Conservation (phyloP, 2,113 vertebrate genomes). For the Tupaia chinensis region DNA sequence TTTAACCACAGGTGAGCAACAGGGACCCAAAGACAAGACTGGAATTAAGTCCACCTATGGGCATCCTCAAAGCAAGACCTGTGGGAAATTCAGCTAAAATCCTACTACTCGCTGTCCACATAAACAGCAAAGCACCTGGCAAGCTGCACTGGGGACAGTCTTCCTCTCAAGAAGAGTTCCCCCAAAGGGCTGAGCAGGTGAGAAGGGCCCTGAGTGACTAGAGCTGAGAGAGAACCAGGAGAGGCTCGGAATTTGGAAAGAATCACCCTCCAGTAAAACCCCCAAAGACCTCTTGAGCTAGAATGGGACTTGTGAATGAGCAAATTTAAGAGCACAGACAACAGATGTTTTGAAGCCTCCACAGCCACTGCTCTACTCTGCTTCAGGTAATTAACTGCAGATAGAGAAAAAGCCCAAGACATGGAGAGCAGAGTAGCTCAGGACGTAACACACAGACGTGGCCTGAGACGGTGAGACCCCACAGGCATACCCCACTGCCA, state of each 20-base stretch:
- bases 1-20: neutral
- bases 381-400: neutral
- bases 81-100: neutral
- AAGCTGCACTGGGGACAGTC: neutral
- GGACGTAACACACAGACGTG: neutral
- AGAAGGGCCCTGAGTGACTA: neutral
- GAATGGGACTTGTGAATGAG: neutral
- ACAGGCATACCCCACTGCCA: neutral
- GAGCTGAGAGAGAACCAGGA: neutral
- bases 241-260: neutral
- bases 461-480: neutral
- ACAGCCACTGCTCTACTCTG: neutral
- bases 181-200: neutral
- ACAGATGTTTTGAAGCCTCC: slow-evolving; percentile 10
- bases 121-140: neutral
- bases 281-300: neutral
- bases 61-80: neutral
- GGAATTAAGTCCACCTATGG: neutral
- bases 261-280: neutral
- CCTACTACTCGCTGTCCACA: neutral
- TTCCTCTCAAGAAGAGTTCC: neutral
- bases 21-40: neutral
- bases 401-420: neutral
- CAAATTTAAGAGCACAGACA: neutral
- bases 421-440: neutral